Percentiles rank a stretch among this genome's conserved stretches.
phyloP scores from a whole-genome alignment of 2,888 invertebrate genomes.

The Tiliacea citrago region DNA sequence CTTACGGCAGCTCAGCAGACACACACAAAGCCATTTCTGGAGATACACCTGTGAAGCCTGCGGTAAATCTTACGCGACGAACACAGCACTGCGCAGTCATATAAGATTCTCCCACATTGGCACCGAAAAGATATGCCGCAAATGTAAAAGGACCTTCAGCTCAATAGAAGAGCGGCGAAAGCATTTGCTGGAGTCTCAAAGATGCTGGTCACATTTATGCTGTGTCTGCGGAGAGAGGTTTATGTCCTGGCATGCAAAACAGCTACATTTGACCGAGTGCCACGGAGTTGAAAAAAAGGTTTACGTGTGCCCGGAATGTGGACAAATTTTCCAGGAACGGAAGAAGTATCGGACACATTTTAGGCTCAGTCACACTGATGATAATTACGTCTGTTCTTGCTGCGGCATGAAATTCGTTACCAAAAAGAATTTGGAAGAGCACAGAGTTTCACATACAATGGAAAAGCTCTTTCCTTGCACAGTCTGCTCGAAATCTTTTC shows the following conservation, averaged over 20 bases:
- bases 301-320: slow-evolving; percentile 81
- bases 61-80: slow-evolving; percentile 83
- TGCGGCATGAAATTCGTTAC: slow-evolving; percentile 84
- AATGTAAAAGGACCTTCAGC: slow-evolving; percentile 81
- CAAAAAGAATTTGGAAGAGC: slow-evolving; percentile 81
- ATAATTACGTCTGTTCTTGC: slow-evolving; percentile 81
- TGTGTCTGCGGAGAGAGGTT: slow-evolving; percentile 82
- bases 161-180: slow-evolving; percentile 78
- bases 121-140: slow-evolving; percentile 80
- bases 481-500: slow-evolving; percentile 85
- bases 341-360: slow-evolving; percentile 81
- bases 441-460: slow-evolving; percentile 89
- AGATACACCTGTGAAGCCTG: slow-evolving; percentile 85
- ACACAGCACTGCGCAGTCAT: slow-evolving; percentile 80
- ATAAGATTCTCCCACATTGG: slow-evolving; percentile 79
- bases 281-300: slow-evolving; percentile 78
- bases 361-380: slow-evolving; percentile 81
- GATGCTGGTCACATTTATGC: slow-evolving; percentile 83
- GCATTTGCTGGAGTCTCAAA: slow-evolving; percentile 76
- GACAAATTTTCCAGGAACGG: slow-evolving; percentile 76
- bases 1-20: slow-evolving; percentile 81
- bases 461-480: slow-evolving; percentile 88
- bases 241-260: slow-evolving; percentile 79
- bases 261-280: slow-evolving; percentile 76
- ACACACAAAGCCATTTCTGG: slow-evolving; percentile 83